Evolutionary conservation across 2,797 vertebrate species (phyloP).

Genomic region (Eidolon dupreanum): DNA sequence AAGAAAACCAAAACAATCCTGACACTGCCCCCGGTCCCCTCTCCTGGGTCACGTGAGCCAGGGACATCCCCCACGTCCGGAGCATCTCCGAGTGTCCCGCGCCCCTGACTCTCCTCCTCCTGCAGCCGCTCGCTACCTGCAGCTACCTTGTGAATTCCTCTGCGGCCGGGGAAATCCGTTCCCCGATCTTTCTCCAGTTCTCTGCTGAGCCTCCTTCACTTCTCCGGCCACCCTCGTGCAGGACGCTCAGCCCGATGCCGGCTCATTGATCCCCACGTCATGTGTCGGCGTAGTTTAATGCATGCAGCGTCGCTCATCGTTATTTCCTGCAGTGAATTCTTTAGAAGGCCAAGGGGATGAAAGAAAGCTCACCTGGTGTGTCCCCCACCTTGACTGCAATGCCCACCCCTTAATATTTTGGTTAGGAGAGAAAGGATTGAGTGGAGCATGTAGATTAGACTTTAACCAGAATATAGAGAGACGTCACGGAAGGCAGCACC

Average conservation of each 20-base stretch:
- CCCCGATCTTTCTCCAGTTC: neutral
- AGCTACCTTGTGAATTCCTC: neutral
- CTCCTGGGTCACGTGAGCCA: neutral
- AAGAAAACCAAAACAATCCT: conserved; percentile 18
- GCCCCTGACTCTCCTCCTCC: no score
- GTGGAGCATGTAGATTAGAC: neutral
- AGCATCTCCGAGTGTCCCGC: rapidly evolving
- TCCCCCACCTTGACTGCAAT: neutral
- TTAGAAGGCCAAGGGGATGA: neutral
- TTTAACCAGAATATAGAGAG: neutral
- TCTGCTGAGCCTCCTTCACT: neutral
- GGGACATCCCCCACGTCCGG: neutral
- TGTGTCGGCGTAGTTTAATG: neutral
- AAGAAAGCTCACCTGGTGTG: neutral
- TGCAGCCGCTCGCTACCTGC: rapidly evolving
- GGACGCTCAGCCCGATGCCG: neutral
- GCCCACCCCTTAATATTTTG: neutral
- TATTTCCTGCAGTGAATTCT: neutral
- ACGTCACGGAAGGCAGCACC: neutral
- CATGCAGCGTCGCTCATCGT: neutral
- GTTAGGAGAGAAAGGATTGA: neutral
- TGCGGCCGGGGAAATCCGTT: neutral
- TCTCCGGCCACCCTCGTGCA: neutral
- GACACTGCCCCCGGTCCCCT: neutral
- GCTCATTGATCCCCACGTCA: neutral